These are phyloP conservation scores for Lucilia sericata DNA, from an alignment of 1,140 invertebrate genomes.

Conservation along the genomic window DNA sequence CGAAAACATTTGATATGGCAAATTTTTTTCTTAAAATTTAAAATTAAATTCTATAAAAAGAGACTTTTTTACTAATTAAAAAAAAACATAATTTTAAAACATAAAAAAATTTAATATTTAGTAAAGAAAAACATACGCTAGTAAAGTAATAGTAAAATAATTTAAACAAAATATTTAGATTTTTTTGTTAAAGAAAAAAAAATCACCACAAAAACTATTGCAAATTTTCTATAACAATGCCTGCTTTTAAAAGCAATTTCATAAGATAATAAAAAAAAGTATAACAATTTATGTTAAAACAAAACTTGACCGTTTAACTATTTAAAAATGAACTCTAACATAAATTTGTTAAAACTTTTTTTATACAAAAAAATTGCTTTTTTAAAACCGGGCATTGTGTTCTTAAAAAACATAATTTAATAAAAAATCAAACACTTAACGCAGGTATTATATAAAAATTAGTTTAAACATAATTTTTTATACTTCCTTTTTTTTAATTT, in stretches of 20 bases:
- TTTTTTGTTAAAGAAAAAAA: constrained; percentile 9
- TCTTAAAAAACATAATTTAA: not conserved
- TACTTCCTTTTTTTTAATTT: not conserved
- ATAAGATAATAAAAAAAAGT: not conserved
- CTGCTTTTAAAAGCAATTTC: constrained; percentile 34
- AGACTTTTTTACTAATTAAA: constrained; percentile 25
- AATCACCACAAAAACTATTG: not conserved
- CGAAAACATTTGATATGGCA: constrained; percentile 18
- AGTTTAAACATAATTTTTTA: constrained; percentile 19
- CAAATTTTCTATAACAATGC: constrained; percentile 20
- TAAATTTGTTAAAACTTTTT: not conserved
- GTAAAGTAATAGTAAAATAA: constrained; percentile 42
- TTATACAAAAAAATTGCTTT: not conserved
- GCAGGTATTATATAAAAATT: constrained; percentile 43
- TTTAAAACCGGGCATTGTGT: constrained; percentile 38
- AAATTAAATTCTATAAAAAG: constrained; percentile 10
- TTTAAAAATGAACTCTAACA: not conserved
- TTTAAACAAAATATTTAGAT: constrained; percentile 27
- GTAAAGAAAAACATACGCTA: not conserved
- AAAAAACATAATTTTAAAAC: not conserved
- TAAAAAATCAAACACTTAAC: not conserved
- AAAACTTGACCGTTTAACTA: constrained; percentile 25
- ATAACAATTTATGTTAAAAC: not conserved
- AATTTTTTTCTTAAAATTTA: not conserved
- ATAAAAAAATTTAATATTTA: not conserved